These are phyloP conservation scores for Trematomus loennbergii DNA, from an alignment of 2,113 vertebrate genomes.

Conservation along the genomic window DNA sequence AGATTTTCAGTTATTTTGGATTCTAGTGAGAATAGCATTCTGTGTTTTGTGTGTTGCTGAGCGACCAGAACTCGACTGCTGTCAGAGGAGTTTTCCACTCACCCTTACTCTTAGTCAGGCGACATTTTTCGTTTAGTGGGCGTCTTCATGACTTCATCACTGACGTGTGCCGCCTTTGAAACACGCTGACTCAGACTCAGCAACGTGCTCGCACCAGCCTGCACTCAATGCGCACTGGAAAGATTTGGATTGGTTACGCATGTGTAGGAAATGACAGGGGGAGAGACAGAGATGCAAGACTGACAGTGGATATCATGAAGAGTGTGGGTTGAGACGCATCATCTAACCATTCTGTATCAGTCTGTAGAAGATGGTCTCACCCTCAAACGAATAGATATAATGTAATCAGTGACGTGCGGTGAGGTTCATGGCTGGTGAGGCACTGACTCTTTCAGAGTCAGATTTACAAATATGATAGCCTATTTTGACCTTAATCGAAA, in stretches of 20 bases:
- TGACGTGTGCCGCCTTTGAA: constrained; percentile 26
- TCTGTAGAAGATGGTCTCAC: no score
- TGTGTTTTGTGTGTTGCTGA: constrained; percentile 27
- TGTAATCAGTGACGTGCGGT: no score
- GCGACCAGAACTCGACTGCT: not conserved
- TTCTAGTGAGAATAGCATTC: not conserved
- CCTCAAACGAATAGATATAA: no score
- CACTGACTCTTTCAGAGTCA: no score
- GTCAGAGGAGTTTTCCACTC: constrained; percentile 63
- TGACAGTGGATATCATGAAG: not conserved
- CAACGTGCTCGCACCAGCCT: constrained; percentile 55
- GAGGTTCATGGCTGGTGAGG: no score
- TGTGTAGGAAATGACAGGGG: constrained; percentile 6
- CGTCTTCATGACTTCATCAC: constrained; percentile 26
- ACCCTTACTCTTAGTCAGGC: not conserved
- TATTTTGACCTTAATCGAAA: no score
- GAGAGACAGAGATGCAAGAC: not conserved
- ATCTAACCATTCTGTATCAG: no score
- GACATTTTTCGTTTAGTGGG: constrained; percentile 16
- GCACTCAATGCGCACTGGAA: constrained; percentile 17
- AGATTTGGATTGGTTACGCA: not conserved
- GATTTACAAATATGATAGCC: no score
- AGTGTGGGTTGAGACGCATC: no score
- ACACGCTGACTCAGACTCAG: constrained; percentile 55
- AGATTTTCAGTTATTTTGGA: not conserved